Conservation (phyloP, 2,797 vertebrate genomes). For the Hapalemur alaotrensis region DNA sequence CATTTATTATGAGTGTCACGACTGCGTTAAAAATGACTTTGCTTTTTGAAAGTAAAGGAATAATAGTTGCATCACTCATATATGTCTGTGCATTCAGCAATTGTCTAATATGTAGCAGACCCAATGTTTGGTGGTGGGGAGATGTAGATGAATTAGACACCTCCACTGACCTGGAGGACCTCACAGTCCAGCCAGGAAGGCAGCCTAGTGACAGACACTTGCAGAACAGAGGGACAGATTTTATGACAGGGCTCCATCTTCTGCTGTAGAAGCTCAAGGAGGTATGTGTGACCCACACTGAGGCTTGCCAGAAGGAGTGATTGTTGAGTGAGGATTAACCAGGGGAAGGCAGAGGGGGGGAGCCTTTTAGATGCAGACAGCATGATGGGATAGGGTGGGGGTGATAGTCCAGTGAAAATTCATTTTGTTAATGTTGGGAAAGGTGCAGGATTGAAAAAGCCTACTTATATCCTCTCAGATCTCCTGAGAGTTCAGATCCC, state of each 20-base stretch:
- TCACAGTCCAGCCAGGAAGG: neutral
- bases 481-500: neutral
- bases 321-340: neutral
- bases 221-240: neutral
- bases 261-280: neutral
- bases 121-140: neutral
- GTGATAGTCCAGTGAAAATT: neutral
- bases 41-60: neutral
- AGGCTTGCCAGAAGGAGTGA: neutral
- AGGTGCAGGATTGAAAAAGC: neutral
- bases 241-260: neutral
- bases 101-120: neutral
- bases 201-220: neutral
- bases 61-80: neutral
- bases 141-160: neutral
- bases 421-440: neutral
- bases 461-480: neutral
- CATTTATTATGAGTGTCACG: neutral
- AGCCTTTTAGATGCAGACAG: neutral
- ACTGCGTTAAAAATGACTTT: neutral
- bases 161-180: neutral
- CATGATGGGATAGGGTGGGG: neutral
- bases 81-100: neutral
- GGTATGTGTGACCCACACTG: neutral
- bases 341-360: neutral